These are phyloP conservation scores for Telenomus remus DNA, from an alignment of 1,140 invertebrate genomes.

Conservation along the genomic window DNA sequence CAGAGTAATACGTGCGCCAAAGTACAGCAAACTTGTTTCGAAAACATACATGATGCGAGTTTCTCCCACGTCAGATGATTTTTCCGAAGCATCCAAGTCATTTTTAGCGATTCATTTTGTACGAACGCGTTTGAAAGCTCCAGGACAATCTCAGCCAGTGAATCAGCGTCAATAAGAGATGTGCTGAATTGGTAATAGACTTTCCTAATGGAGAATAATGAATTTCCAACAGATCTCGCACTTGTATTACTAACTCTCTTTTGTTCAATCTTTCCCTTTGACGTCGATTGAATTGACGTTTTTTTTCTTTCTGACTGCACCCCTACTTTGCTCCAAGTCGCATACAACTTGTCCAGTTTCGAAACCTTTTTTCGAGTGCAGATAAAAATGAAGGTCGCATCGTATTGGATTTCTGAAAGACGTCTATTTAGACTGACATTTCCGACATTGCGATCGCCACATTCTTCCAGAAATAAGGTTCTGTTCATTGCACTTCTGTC, in stretches of 20 bases:
- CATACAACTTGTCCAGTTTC: constrained; percentile 48
- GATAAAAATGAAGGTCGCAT: constrained; percentile 54
- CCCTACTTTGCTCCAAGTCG: constrained; percentile 25
- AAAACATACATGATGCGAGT: constrained; percentile 31
- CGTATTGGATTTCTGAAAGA: constrained; percentile 54
- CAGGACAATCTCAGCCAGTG: too few relatives aligned
- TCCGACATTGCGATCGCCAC: constrained; percentile 51
- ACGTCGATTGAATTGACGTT: constrained; percentile 29
- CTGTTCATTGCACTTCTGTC: constrained; percentile 51
- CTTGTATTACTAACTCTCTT: constrained; percentile 17
- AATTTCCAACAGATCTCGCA: constrained; percentile 30
- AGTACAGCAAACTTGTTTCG: constrained; percentile 21
- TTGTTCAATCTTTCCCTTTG: constrained; percentile 32
- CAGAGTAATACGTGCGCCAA: constrained; percentile 40
- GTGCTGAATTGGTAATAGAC: background rate
- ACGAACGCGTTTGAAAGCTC: too few relatives aligned
- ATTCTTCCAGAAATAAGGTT: constrained; percentile 56
- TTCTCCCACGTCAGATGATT: too few relatives aligned
- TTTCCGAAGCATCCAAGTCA: too few relatives aligned
- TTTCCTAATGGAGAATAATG: constrained; percentile 15
- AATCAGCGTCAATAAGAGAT: background rate
- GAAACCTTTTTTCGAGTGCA: constrained; percentile 43
- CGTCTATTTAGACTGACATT: constrained; percentile 48
- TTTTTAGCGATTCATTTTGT: too few relatives aligned
- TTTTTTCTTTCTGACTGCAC: constrained; percentile 47